Evolutionary conservation across 2,113 vertebrate genomes (phyloP).

Genomic region (Ochotona princeps): DNA sequence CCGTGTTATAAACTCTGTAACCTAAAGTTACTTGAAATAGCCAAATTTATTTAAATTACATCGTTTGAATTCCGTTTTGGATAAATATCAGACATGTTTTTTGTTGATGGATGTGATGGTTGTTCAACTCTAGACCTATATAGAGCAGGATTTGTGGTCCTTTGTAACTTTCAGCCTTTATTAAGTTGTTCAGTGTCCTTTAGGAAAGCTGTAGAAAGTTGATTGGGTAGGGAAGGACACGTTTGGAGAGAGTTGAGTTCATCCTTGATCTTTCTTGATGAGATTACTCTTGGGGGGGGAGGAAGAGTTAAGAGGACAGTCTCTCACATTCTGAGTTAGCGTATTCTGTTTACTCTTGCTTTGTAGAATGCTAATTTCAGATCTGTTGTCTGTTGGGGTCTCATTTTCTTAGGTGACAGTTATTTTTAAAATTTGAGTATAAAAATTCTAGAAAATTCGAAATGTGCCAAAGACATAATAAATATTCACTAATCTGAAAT

Average conservation of each 20-base stretch:
- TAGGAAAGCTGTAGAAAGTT: not conserved
- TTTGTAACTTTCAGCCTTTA: not conserved
- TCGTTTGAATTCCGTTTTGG: conserved; percentile 33
- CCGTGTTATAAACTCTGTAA: not conserved
- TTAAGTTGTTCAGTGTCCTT: not conserved
- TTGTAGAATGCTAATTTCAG: conserved; percentile 42
- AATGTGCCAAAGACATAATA: conserved; percentile 17
- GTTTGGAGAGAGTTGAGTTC: conserved; percentile 15
- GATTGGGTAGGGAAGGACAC: not conserved
- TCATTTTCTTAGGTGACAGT: not conserved
- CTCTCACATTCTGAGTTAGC: not conserved
- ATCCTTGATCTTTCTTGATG: not conserved
- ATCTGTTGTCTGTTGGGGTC: not conserved
- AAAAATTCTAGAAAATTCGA: conserved; percentile 9
- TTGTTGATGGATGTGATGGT: not conserved
- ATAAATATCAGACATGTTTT: not conserved
- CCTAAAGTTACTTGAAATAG: conserved; percentile 36
- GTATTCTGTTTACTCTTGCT: conserved; percentile 20
- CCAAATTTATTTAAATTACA: not conserved
- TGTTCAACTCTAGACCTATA: not conserved
- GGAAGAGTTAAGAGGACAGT: not conserved
- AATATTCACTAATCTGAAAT: conserved; percentile 14
- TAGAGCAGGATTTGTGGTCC: not conserved
- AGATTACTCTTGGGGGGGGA: not conserved
- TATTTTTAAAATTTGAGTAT: conserved; percentile 38